A percentile compares a stretch with the other conserved stretches of the same genome.
phyloP scores from a whole-genome alignment of 2,888 invertebrate species.

The Megamerina dolium region DNA sequence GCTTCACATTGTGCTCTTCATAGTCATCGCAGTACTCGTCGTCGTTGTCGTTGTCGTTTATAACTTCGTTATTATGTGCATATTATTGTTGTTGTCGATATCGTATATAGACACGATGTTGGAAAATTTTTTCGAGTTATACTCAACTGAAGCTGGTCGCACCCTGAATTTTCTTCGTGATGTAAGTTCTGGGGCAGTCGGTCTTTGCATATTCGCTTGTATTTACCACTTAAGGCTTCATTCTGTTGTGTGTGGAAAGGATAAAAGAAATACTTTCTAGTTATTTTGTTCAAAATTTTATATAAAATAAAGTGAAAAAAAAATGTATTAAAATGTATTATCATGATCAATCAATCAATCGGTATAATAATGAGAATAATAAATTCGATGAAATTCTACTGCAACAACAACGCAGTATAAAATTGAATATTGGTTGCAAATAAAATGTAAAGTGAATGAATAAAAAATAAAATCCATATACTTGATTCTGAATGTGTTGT shows the following conservation, averaged over 20 bases:
- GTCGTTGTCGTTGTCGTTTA: conserved; percentile 6
- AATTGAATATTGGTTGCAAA: too few relatives aligned
- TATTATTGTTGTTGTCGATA: conserved; percentile 8
- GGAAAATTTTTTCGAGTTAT: too few relatives aligned
- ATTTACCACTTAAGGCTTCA: conserved; percentile 28
- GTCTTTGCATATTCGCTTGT: conserved; percentile 41
- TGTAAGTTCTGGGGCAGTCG: conserved; percentile 47
- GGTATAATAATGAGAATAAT: too few relatives aligned
- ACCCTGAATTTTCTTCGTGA: conserved; percentile 47
- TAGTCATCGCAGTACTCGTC: too few relatives aligned
- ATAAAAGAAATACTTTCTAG: conserved; percentile 10
- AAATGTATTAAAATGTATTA: background rate
- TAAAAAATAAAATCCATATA: too few relatives aligned
- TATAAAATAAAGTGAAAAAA: conserved; percentile 2
- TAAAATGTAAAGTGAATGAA: too few relatives aligned
- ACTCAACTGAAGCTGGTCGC: conserved; percentile 36
- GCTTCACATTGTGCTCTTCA: too few relatives aligned
- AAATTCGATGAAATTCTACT: too few relatives aligned
- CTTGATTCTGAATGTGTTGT: too few relatives aligned
- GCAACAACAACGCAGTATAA: too few relatives aligned
- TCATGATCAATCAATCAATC: background rate
- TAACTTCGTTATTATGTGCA: conserved; percentile 17
- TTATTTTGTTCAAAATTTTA: conserved; percentile 7
- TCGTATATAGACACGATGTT: conserved; percentile 13
- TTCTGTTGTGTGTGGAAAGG: conserved; percentile 11